A percentile compares a stretch with the other conserved stretches of the same genome.
Evolutionary conservation across 1,140 invertebrate genomes (phyloP).

Genomic region (Trichomalopsis sarcophagae): DNA sequence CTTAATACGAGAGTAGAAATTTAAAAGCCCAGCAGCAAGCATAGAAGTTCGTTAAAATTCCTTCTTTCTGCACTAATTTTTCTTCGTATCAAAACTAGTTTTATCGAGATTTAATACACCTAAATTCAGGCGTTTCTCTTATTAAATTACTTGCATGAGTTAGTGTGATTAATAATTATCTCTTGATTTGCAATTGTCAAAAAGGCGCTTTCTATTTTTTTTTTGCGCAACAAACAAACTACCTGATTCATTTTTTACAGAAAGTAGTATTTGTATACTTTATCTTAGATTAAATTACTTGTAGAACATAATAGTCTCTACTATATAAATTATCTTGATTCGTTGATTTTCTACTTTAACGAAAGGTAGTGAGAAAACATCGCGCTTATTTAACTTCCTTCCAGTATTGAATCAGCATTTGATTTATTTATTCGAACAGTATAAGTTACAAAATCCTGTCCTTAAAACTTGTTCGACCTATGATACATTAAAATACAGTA

Average conservation of each 20-base stretch:
- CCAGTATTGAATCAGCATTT: no score
- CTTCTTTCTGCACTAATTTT: neutral
- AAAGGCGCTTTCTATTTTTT: neutral
- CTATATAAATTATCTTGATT: no score
- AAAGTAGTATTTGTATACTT: neutral
- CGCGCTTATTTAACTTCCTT: no score
- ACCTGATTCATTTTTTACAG: no score
- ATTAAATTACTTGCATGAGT: neutral
- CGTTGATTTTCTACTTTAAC: no score
- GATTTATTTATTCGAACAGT: no score
- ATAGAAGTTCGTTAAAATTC: slow-evolving; percentile 4
- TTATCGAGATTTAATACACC: neutral
- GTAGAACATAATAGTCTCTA: no score
- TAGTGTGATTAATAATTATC: neutral
- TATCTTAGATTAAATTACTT: no score
- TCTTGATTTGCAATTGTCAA: neutral
- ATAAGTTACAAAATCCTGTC: no score
- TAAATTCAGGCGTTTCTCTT: neutral
- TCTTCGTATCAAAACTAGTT: neutral
- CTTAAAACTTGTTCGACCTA: no score
- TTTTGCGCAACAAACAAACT: neutral
- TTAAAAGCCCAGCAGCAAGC: neutral
- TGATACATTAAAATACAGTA: no score
- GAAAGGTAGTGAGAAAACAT: no score
- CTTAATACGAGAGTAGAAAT: neutral